These are phyloP conservation scores for Acrocyrtus sp. DNA, from an alignment of 2,888 invertebrate genomes.

Conservation along the genomic window DNA sequence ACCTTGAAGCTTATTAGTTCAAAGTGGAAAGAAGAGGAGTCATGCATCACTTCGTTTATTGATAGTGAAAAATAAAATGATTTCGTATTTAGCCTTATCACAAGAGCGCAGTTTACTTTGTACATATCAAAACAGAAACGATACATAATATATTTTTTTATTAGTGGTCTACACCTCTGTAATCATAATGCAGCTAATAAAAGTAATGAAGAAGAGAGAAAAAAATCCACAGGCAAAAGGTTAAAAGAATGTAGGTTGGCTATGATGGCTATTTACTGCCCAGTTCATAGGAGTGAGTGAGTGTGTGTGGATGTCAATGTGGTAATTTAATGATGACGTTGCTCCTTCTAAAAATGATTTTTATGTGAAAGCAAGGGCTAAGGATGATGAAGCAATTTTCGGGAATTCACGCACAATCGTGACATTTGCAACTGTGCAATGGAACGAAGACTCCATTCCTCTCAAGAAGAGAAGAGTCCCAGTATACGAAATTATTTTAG, in stretches of 20 bases:
- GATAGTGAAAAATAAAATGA: no score
- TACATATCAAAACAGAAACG: neutral
- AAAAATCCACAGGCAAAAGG: neutral
- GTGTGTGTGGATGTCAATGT: slow-evolving; percentile 23
- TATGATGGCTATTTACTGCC: no score
- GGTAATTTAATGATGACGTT: slow-evolving; percentile 14
- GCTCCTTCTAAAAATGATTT: neutral
- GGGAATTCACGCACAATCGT: slow-evolving; percentile 48
- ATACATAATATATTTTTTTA: neutral
- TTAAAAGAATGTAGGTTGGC: slow-evolving; percentile 8
- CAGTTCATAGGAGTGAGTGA: neutral
- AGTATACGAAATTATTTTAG: neutral
- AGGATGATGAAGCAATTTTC: slow-evolving; percentile 45
- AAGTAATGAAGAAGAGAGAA: neutral
- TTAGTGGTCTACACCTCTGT: neutral
- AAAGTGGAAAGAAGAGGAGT: slow-evolving; percentile 31
- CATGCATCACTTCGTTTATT: no score
- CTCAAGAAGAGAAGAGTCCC: neutral
- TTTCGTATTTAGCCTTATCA: no score
- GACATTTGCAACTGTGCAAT: slow-evolving; percentile 42
- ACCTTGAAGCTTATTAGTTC: slow-evolving; percentile 44
- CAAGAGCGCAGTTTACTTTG: no score
- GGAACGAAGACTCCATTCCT: neutral
- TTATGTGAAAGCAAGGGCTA: slow-evolving; percentile 1
- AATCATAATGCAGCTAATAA: neutral